A percentile compares a stretch with the other conserved stretches of the same genome.
Conservation (phyloP, 2,888 invertebrate genomes). For the Catocala fraxini region DNA sequence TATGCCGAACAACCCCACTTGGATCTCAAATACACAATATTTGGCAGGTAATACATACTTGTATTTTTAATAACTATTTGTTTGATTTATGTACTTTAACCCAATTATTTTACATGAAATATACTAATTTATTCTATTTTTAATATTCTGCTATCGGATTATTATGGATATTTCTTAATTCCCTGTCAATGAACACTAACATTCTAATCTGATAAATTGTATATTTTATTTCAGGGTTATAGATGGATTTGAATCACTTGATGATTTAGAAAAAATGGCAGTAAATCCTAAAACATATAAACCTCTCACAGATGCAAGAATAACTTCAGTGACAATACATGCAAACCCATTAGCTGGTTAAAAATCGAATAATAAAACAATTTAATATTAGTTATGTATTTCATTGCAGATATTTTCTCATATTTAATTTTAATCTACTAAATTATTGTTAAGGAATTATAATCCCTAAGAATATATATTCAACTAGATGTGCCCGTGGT, state of each 20-base stretch:
- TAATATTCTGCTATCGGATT: no score
- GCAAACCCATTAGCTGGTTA: slow-evolving; percentile 97
- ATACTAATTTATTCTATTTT: no score
- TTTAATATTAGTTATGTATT: not conserved
- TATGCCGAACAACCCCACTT: slow-evolving; percentile 98
- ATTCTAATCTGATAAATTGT: slow-evolving; percentile 2
- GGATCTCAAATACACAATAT: slow-evolving; percentile 98
- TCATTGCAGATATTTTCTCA: no score
- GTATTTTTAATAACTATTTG: no score
- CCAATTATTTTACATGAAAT: no score
- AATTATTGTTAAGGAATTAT: no score
- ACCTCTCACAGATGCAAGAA: slow-evolving; percentile 95
- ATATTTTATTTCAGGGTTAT: slow-evolving; percentile 92
- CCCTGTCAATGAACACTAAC: no score
- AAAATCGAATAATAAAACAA: not conserved
- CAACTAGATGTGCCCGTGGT: no score
- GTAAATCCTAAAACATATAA: slow-evolving; percentile 97
- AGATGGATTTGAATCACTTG: slow-evolving; percentile 98
- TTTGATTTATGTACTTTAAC: no score
- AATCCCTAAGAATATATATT: no score
- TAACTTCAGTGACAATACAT: slow-evolving; percentile 97
- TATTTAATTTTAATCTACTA: no score
- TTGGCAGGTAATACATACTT: slow-evolving; percentile 92
- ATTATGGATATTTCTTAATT: no score
- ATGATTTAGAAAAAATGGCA: slow-evolving; percentile 97